phyloP scores from a whole-genome alignment of 2,888 invertebrate species.

The Orchestes rusci region DNA sequence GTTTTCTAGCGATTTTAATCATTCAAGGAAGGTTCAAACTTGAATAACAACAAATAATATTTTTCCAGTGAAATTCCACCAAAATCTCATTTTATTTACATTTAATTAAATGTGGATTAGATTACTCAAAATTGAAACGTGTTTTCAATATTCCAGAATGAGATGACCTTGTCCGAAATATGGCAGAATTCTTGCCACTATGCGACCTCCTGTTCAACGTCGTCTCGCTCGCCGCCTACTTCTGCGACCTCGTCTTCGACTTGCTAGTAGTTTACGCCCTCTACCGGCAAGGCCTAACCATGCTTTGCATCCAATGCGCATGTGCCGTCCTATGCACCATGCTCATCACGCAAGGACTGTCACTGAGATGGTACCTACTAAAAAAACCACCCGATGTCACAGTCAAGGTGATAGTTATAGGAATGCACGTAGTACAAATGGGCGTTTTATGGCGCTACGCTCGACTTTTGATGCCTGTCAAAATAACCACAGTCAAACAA shows the following conservation, averaged over 20 bases:
- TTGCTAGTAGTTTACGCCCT: conserved; percentile 79
- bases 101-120: too few relatives aligned
- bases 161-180: conserved; percentile 39
- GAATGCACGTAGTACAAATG: conserved; percentile 60
- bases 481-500: conserved; percentile 72
- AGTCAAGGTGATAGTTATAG: conserved; percentile 49
- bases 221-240: conserved; percentile 81
- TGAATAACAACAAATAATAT: too few relatives aligned
- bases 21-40: too few relatives aligned
- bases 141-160: conserved; percentile 33
- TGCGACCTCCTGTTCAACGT: conserved; percentile 90
- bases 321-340: conserved; percentile 66
- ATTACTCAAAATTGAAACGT: too few relatives aligned
- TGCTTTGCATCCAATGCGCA: conserved; percentile 62
- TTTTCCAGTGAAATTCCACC: too few relatives aligned
- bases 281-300: conserved; percentile 58
- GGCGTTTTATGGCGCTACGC: conserved; percentile 79
- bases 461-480: conserved; percentile 75
- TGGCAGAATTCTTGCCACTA: conserved; percentile 82
- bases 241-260: conserved; percentile 87
- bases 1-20: too few relatives aligned
- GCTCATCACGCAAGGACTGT: conserved; percentile 67
- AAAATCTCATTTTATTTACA: too few relatives aligned
- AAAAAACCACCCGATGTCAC: too few relatives aligned
- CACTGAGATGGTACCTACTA: conserved; percentile 55